Conservation (phyloP, 2,113 vertebrate genomes). For the Cichladusa arquata region DNA sequence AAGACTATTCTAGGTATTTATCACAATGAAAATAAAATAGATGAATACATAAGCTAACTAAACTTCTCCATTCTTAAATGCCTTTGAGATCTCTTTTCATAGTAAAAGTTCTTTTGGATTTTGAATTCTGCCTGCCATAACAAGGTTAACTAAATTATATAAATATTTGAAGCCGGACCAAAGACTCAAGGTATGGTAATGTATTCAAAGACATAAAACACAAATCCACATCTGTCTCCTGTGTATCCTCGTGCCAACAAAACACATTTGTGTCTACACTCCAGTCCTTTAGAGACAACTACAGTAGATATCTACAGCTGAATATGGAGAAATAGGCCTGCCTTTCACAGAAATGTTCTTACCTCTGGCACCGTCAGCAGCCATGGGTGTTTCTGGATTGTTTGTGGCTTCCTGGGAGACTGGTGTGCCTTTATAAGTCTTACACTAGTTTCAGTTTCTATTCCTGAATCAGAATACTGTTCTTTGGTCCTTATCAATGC, state of each 20-base stretch:
- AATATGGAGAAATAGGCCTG: neutral
- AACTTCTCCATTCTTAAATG: neutral
- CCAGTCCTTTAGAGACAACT: neutral
- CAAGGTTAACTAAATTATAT: neutral
- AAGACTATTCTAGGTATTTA: neutral
- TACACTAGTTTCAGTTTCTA: neutral
- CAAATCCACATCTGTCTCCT: neutral
- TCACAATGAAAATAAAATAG: neutral
- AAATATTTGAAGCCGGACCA: neutral
- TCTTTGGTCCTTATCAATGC: neutral
- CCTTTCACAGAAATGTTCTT: neutral
- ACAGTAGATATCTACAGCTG: neutral
- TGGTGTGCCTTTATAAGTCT: neutral
- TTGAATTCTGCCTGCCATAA: neutral
- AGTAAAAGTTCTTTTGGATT: neutral
- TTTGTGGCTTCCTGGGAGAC: fast-evolving
- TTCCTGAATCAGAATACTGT: neutral
- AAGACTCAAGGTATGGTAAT: neutral
- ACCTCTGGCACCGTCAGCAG: neutral
- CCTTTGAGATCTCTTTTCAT: neutral
- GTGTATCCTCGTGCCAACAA: neutral
- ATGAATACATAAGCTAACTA: neutral
- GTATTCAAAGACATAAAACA: neutral
- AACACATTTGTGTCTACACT: neutral
- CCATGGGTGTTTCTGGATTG: neutral